Conservation (phyloP, 1,140 invertebrate genomes). For the Melitaea cinxia region DNA sequence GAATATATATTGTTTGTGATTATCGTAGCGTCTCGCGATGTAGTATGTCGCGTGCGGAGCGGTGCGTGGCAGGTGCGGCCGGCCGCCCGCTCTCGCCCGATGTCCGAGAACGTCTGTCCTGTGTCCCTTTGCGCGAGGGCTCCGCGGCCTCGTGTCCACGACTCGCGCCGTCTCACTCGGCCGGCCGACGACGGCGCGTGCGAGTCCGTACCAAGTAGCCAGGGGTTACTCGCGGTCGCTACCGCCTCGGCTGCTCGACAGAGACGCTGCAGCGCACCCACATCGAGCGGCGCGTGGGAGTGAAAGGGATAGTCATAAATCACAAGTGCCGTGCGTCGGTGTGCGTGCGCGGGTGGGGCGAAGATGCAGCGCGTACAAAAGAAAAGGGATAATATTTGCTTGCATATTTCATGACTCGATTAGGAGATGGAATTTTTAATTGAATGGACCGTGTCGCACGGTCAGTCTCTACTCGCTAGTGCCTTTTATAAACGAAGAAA, state of each 20-base stretch:
- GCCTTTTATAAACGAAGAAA: conserved; percentile 26
- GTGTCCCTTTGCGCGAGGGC: conserved; percentile 79
- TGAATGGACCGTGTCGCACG: conserved; percentile 72
- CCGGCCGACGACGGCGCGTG: conserved; percentile 76
- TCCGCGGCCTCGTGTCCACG: conserved; percentile 73
- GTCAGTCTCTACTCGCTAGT: conserved; percentile 56
- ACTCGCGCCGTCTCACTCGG: conserved; percentile 69
- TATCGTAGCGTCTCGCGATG: conserved; percentile 57
- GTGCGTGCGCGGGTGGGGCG: conserved; percentile 80
- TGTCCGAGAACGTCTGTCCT: conserved; percentile 82
- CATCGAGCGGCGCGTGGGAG: conserved; percentile 46
- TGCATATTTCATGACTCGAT: conserved; percentile 82
- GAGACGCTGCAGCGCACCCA: conserved; percentile 53
- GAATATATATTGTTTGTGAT: conserved; percentile 65
- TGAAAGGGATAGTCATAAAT: conserved; percentile 63
- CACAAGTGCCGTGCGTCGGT: conserved; percentile 74
- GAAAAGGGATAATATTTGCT: conserved; percentile 81
- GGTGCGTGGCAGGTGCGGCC: conserved; percentile 73
- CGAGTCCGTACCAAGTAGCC: conserved; percentile 74
- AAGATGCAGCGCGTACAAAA: conserved; percentile 79
- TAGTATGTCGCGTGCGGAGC: conserved; percentile 65
- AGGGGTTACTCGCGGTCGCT: conserved; percentile 80
- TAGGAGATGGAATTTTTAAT: conserved; percentile 82
- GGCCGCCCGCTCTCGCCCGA: conserved; percentile 80
- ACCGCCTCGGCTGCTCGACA: conserved; percentile 64